These are phyloP conservation scores for Muntiacus muntjak DNA, from an alignment of 2,113 vertebrate species.

Conservation along the genomic window DNA sequence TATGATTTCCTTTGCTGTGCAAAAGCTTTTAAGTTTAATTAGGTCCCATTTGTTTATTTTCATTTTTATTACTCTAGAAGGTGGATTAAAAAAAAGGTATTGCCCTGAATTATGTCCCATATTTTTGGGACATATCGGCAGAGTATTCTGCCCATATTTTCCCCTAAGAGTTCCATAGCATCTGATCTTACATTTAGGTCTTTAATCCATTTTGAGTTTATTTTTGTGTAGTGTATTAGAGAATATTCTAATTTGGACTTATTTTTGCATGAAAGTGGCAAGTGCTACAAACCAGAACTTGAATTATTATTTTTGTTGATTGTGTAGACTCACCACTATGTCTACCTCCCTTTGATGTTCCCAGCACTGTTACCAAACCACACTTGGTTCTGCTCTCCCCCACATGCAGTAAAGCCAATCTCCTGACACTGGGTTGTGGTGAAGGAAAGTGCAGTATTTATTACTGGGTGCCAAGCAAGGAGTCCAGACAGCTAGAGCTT, in stretches of 20 bases:
- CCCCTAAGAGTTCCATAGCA: background rate
- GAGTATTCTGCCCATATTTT: background rate
- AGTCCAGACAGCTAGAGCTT: background rate
- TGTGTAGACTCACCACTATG: background rate
- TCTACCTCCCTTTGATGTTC: background rate
- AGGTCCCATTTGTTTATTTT: background rate
- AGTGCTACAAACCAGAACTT: background rate
- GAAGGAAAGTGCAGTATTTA: background rate
- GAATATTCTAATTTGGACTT: background rate
- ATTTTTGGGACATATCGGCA: background rate
- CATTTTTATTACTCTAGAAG: background rate
- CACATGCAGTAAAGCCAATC: background rate
- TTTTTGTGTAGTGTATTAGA: background rate
- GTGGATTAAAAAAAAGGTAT: background rate
- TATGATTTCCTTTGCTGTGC: background rate
- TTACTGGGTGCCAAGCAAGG: background rate
- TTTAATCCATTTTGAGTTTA: background rate
- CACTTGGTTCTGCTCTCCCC: background rate
- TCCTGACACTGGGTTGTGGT: background rate
- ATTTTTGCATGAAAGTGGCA: background rate
- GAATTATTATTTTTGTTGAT: background rate
- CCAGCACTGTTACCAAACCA: background rate
- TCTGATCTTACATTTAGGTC: background rate
- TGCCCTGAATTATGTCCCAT: background rate
- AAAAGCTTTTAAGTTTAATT: background rate